Percentiles rank a stretch among this genome's conserved stretches.
phyloP scores from a whole-genome alignment of 2,797 vertebrate species.

The Orientallactaga sibirica region DNA sequence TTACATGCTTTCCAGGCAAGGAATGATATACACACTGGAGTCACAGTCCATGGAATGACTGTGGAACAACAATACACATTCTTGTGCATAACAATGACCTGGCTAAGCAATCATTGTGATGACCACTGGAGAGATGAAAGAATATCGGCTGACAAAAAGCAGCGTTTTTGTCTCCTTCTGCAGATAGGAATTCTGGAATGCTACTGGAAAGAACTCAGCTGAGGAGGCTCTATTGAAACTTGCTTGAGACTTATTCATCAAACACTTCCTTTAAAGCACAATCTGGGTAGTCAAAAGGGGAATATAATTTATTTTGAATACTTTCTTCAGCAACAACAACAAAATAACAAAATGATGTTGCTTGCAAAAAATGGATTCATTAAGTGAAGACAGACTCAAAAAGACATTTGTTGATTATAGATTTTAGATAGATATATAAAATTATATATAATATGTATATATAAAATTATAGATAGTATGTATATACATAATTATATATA shows the following conservation, averaged over 20 bases:
- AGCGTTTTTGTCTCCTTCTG: slow-evolving; percentile 48
- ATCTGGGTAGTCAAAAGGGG: background rate
- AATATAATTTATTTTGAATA: background rate
- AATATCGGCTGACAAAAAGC: slow-evolving; percentile 58
- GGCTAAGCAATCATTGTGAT: slow-evolving; percentile 38
- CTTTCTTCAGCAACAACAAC: background rate
- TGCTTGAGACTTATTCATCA: background rate
- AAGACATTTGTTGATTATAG: background rate
- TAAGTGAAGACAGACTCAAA: background rate
- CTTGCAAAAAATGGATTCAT: background rate
- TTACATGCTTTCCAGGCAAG: slow-evolving; percentile 20
- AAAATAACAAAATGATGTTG: background rate
- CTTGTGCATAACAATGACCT: slow-evolving; percentile 28
- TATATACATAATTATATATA: background rate
- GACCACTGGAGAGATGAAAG: slow-evolving; percentile 67
- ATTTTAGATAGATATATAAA: background rate
- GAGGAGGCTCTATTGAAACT: background rate
- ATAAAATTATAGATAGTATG: background rate
- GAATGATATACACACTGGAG: background rate
- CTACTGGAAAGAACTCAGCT: background rate
- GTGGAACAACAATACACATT: slow-evolving; percentile 26
- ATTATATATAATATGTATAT: background rate
- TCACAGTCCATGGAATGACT: background rate
- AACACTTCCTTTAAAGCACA: slow-evolving; percentile 17
- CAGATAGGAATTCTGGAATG: slow-evolving; percentile 41